Evolutionary conservation across 2,797 vertebrate species (phyloP).

Genomic region (Pantherophis alleghaniensis): DNA sequence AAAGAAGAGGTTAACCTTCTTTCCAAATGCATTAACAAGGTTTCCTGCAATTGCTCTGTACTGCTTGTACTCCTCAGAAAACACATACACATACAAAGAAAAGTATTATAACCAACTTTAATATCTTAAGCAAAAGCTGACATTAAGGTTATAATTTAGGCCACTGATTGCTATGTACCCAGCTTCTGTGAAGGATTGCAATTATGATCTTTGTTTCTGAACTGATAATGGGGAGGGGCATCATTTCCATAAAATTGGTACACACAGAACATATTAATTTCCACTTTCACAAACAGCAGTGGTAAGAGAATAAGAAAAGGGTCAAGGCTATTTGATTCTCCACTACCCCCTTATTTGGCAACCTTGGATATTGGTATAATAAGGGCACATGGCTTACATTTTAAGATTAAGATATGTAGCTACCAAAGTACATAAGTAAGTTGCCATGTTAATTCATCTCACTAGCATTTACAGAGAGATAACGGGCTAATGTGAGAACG

Average conservation of each 20-base stretch:
- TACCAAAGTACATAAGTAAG: background rate
- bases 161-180: slow-evolving; percentile 32
- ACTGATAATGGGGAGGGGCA: background rate
- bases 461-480: background rate
- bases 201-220: slow-evolving; percentile 39
- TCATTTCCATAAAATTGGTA: background rate
- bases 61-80: background rate
- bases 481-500: background rate
- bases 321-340: background rate
- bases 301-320: background rate
- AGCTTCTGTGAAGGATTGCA: slow-evolving; percentile 2
- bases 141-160: slow-evolving; percentile 32
- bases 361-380: background rate
- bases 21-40: slow-evolving; percentile 7
- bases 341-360: background rate
- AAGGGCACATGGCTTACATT: background rate
- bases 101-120: slow-evolving; percentile 17
- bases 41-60: background rate
- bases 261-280: slow-evolving; percentile 4
- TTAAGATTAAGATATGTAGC: rapidly evolving
- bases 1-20: slow-evolving; percentile 20
- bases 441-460: background rate
- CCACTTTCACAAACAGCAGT: background rate
- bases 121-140: slow-evolving; percentile 27
- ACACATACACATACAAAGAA: background rate